These are phyloP conservation scores for Noctilio leporinus DNA, from an alignment of 2,113 vertebrate genomes.

Conservation along the genomic window DNA sequence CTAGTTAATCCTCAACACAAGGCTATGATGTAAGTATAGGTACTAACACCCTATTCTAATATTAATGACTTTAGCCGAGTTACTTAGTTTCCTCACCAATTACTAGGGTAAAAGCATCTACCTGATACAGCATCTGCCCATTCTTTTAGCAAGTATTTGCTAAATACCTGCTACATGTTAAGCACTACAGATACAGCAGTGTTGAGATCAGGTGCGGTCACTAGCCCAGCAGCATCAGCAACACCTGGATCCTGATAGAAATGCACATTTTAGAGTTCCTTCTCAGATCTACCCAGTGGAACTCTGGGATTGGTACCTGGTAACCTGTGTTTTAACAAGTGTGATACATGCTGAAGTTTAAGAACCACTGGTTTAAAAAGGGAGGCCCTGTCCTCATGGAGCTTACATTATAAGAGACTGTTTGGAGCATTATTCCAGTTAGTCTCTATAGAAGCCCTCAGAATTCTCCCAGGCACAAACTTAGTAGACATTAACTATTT, in stretches of 20 bases:
- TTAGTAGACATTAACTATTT: background rate
- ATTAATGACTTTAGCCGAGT: background rate
- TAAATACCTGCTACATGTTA: background rate
- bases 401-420: background rate
- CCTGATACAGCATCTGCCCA: background rate
- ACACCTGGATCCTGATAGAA: background rate
- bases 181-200: background rate
- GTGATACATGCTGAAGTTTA: background rate
- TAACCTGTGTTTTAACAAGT: background rate
- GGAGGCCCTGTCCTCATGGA: background rate
- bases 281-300: background rate
- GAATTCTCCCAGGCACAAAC: background rate
- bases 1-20: background rate
- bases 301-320: background rate
- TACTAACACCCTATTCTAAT: background rate
- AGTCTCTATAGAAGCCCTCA: background rate
- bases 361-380: background rate
- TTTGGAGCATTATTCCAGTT: background rate
- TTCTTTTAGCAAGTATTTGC: background rate
- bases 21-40: background rate
- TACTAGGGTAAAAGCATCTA: background rate
- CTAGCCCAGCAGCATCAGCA: background rate
- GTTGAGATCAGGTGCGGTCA: background rate
- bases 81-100: background rate
- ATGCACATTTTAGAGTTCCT: too few relatives aligned